Base-by-base conservation (phyloP, 2,888 invertebrate species). In the Drosophila mimica region DNA sequence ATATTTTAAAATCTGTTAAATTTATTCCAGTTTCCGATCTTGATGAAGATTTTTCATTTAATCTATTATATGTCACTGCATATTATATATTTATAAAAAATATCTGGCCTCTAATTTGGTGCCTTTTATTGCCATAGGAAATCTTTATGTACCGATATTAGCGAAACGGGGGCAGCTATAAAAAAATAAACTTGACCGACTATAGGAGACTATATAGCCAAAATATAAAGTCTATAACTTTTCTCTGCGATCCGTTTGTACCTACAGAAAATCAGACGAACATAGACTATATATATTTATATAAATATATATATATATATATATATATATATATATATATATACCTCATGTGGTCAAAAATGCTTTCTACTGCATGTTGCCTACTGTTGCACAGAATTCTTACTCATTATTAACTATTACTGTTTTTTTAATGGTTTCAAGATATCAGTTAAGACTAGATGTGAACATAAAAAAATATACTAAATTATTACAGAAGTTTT, bases 401-500 rank as follows among this genome's bases (percentile, higher is more conserved):
- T 34, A 34, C 4, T 34, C 13, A 34, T 34, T 34, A 34, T 34
- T 13, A 20, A 20, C 2, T 20, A 20, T 9, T n/a, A 40, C 9
- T n/a, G 9, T 9, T n/a, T 40, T 40, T 9, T n/a, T n/a, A n/a
- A 0, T 8, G 40, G 2, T 7, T 13, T 4, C 20, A 20, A 15
- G 9, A 28, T 28, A 17, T 28, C 17, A 49, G 49, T 49, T 28
- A 25, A 25, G 25, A 15, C 46, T 25, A 28, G 1, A 17, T 25
- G 5, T 49, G 38, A 9, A 15, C 46, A 20, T 20, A 46, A 46
- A 20, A 20, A 46, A 9, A 9, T 4, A 7, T 4, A 0, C 17
- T 30, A 5, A 13, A 13, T 15, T 52, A 40, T 49, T 38, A 30
- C 15, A 13, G 34, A 13, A 17, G 30, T 62, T 62, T 62, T 63